Evolutionary conservation across 2,797 vertebrate species (phyloP).

Genomic region (Mus caroli): DNA sequence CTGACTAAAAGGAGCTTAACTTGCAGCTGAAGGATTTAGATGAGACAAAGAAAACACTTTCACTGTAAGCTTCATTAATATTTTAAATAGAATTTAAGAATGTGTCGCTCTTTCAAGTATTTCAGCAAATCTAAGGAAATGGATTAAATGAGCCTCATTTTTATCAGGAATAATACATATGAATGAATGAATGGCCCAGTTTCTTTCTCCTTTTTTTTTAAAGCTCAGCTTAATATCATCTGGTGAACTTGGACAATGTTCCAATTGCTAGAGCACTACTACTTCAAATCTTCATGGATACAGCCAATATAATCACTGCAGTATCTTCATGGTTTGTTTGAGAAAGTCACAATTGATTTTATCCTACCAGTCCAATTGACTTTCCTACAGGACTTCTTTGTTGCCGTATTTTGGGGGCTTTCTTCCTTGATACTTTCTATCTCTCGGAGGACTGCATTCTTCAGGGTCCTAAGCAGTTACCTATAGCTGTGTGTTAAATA

Average conservation of each 20-base stretch:
- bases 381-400: background rate
- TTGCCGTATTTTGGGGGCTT: background rate
- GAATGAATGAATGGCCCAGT: constrained; percentile 35
- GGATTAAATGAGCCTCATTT: constrained; percentile 7
- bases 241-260: constrained; percentile 16
- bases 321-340: background rate
- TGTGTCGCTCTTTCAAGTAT: constrained; percentile 15
- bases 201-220: constrained; percentile 38
- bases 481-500: background rate
- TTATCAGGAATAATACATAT: constrained; percentile 63
- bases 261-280: background rate
- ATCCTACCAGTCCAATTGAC: background rate
- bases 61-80: constrained; percentile 1
- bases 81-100: constrained; percentile 60
- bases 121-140: constrained; percentile 54
- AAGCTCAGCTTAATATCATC: constrained; percentile 53
- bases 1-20: constrained; percentile 54
- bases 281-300: background rate
- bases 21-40: constrained; percentile 52
- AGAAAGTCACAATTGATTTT: constrained; percentile 27
- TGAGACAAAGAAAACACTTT: constrained; percentile 45
- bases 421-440: background rate
- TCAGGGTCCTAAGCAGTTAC: background rate
- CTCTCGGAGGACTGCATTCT: background rate
- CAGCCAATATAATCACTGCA: background rate